Evolutionary conservation across 2,797 vertebrate genomes (phyloP).

Genomic region (Arremon brunneinucha): DNA sequence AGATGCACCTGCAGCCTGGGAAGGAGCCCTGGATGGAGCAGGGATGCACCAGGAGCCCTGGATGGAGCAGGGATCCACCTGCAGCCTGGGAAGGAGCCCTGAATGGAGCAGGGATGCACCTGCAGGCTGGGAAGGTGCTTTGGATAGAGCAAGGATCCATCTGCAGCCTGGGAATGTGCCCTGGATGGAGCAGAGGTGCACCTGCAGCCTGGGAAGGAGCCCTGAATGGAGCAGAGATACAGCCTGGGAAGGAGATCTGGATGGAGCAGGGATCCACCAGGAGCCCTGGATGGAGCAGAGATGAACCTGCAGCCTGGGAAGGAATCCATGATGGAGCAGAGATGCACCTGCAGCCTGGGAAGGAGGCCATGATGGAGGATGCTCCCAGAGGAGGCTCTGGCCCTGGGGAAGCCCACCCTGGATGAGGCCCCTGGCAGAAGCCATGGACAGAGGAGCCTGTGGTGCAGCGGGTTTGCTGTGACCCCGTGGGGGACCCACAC

Average conservation of each 20-base stretch:
- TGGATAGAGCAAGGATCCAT: too few relatives aligned
- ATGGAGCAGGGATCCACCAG: too few relatives aligned
- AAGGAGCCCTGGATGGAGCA: too few relatives aligned
- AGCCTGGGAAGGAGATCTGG: too few relatives aligned
- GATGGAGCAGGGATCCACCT: too few relatives aligned
- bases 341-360: not conserved
- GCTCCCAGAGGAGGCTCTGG: not conserved
- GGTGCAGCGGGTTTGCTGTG: not conserved
- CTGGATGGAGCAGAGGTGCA: not conserved
- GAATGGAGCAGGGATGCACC: not conserved
- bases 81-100: not conserved
- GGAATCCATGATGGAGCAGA: not conserved
- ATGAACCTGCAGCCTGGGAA: too few relatives aligned
- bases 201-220: too few relatives aligned
- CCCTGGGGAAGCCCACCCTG: not conserved
- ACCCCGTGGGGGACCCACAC: rapidly evolving
- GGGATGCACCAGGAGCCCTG: too few relatives aligned
- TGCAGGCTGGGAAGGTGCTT: not conserved
- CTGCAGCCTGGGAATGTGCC: not conserved
- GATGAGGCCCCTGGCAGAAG: not conserved
- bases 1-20: too few relatives aligned
- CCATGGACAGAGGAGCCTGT: not conserved
- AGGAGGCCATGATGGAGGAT: not conserved
- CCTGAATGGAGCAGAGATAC: too few relatives aligned
- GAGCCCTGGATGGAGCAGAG: too few relatives aligned